Percentiles rank a stretch among this genome's conserved stretches.
These are phyloP conservation scores for Hyperoplus lanceolatus DNA, from an alignment of 2,797 vertebrate species.

Conservation along the genomic window DNA sequence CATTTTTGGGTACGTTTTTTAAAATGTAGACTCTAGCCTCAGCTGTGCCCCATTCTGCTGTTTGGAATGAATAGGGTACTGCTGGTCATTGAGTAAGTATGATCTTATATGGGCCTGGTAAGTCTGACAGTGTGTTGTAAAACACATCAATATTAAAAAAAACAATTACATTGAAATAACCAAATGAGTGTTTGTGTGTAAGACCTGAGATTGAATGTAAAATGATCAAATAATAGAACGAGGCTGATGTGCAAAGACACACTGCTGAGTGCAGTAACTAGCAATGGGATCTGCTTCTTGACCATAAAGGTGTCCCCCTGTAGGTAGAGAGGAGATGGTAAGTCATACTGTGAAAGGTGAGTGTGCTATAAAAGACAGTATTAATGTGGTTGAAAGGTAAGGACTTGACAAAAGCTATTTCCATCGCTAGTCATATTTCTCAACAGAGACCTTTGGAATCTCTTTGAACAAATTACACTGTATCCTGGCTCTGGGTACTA, in stretches of 20 bases:
- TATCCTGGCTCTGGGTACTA: conserved; percentile 15
- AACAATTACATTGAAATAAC: conserved; percentile 80
- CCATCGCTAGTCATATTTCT: conserved; percentile 86
- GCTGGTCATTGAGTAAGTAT: conserved; percentile 95
- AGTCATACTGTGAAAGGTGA: conserved; percentile 81
- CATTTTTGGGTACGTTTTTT: conserved; percentile 91
- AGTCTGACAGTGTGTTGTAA: conserved; percentile 91
- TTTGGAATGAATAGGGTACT: conserved; percentile 96
- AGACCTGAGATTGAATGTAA: conserved; percentile 84
- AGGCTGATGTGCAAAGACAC: conserved; percentile 85
- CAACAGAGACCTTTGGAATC: conserved; percentile 61
- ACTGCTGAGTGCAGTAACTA: conserved; percentile 86
- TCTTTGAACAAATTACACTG: conserved; percentile 33
- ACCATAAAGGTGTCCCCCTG: conserved; percentile 79
- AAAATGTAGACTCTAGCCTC: conserved; percentile 94
- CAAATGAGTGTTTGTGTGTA: conserved; percentile 92
- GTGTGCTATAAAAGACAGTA: conserved; percentile 60
- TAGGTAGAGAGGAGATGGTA: conserved; percentile 85
- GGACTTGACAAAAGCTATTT: conserved; percentile 86
- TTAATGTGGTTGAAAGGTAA: conserved; percentile 73
- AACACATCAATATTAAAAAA: conserved; percentile 83
- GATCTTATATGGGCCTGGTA: conserved; percentile 92
- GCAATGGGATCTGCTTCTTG: conserved; percentile 86
- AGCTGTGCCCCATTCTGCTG: conserved; percentile 94
- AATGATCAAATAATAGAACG: conserved; percentile 55